phyloP scores from a whole-genome alignment of 1,140 invertebrate genomes.

The Lysiphlebus fabarum region DNA sequence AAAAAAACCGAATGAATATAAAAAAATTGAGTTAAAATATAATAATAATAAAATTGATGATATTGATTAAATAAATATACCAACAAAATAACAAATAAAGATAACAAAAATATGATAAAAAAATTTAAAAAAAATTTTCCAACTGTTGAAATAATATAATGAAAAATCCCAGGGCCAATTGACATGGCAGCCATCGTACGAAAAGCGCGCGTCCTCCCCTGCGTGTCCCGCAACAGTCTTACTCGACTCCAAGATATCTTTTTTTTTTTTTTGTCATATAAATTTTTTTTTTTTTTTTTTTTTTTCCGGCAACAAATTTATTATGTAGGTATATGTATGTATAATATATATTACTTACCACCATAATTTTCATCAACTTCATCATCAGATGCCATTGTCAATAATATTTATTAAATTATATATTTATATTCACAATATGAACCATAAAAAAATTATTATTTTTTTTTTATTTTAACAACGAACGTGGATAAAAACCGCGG shows the following conservation, averaged over 20 bases:
- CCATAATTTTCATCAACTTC: conserved; percentile 74
- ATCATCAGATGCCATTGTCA: conserved; percentile 71
- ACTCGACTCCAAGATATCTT: conserved; percentile 10
- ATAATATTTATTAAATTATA: conserved; percentile 12
- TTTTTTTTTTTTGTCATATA: background rate
- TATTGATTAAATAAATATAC: no score
- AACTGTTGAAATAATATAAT: conserved; percentile 20
- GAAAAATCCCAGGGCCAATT: conserved; percentile 33
- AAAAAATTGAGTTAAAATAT: no score
- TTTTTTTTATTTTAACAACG: conserved; percentile 14
- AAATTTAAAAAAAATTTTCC: no score
- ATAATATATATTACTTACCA: conserved; percentile 59
- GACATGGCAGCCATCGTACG: conserved; percentile 49
- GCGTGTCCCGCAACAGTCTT: conserved; percentile 8
- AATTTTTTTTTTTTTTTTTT: conserved; percentile 1
- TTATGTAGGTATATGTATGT: background rate
- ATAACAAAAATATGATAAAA: no score
- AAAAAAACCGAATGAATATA: no score
- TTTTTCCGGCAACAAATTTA: background rate
- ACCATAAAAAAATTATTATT: background rate
- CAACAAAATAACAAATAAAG: no score
- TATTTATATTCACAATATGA: background rate
- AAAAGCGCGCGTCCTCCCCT: conserved; percentile 50
- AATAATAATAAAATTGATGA: no score
- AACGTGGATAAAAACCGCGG: conserved; percentile 26